Percentiles rank a stretch among this genome's conserved stretches.
Conservation (phyloP, 2,797 vertebrate genomes). For the Rhynchotus rufescens region DNA sequence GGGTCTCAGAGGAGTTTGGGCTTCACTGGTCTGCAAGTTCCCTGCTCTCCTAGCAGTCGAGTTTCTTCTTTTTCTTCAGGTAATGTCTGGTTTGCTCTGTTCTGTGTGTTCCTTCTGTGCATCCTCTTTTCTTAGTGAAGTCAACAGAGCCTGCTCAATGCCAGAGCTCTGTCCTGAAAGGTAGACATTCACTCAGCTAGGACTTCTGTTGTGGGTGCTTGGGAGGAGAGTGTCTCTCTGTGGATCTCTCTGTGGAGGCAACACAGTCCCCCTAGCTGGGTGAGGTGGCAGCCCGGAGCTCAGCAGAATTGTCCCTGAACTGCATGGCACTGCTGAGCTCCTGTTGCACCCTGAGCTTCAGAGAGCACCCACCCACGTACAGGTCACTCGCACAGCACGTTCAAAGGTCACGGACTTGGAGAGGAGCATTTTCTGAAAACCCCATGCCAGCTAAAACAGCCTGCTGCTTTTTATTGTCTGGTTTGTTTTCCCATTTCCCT, state of each 20-base stretch:
- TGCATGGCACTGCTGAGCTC: not conserved
- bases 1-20: conserved; percentile 88
- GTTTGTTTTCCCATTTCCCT: not conserved
- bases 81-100: conserved; percentile 44
- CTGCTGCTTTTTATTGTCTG: not conserved
- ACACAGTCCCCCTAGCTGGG: not conserved
- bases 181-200: not conserved
- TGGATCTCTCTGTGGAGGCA: no score
- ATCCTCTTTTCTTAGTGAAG: not conserved
- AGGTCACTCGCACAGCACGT: not conserved
- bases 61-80: conserved; percentile 88
- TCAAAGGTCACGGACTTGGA: not conserved
- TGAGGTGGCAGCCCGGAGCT: not conserved
- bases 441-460: not conserved
- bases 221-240: not conserved
- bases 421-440: not conserved
- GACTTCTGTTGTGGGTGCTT: not conserved
- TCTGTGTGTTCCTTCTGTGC: not conserved
- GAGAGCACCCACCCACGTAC: not conserved
- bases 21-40: conserved; percentile 84
- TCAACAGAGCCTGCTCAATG: not conserved
- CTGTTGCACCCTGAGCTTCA: not conserved
- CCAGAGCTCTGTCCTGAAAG: not conserved
- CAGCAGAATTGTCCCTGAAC: not conserved
- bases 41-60: conserved; percentile 85